Base-by-base conservation (phyloP, 35 echinoderm and acorn worm species). In the Apostichopus californicus region DNA sequence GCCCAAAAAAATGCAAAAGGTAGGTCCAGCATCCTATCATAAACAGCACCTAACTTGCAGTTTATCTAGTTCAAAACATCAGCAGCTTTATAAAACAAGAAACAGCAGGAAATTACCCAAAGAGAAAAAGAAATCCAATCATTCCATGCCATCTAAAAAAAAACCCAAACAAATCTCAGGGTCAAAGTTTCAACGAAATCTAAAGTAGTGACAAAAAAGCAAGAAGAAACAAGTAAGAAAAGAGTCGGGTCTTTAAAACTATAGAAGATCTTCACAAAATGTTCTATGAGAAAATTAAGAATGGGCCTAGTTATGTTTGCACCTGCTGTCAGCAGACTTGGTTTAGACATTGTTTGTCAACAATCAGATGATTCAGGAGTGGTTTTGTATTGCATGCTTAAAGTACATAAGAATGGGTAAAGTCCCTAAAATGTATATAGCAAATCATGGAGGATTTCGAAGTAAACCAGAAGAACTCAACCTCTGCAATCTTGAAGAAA, bases 231-330 rank as follows among this genome's bases (percentile, higher is more conserved):
- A 34, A 34, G 28, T 34, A 34, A 34, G 1, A 78, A 78, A 78
- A 17, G 18, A 20, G 8, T 12, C 10, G 6, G 1, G 25, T 8
- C 20, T 22, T n/a, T 28, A 6, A 28, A 80, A 25, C 26, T 52
- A 10, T 52, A 52, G 8, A 24, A 25, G 24, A 25, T 77, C 1
- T 77, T 7, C 9, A 9, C 6, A 0, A 77, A 6, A 10, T 80
- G 23, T 86, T 59, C 59, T 14, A 86, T 24, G 7, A 86, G 4
- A 77, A 55, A 34, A 75, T 91, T 73, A 75, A 9, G 9, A 14
- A 68, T 90, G 87, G 87, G 3, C 65, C 87, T 4, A 52, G 15
- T 24, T 90, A 90, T 15, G 24, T 90, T 73, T 90, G 87, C 61
- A 90, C 65, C 10, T 28, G 5, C 24, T 25, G 24, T 25, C 24